Percentiles rank a stretch among this genome's conserved stretches.
Conservation (phyloP, 1,140 invertebrate genomes). For the Periplaneta americana region DNA sequence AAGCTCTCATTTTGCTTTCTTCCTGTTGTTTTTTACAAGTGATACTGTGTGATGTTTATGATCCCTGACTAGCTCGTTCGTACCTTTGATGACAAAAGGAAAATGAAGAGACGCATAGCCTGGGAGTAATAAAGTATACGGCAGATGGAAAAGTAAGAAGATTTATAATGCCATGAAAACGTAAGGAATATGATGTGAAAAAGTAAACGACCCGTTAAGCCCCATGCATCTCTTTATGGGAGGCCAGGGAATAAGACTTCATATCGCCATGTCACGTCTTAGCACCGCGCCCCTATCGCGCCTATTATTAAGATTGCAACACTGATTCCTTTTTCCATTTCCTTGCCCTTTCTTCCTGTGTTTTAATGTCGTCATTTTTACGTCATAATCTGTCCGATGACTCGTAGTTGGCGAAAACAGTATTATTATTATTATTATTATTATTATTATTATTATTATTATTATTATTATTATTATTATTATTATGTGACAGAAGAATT, state of each 20-base stretch:
- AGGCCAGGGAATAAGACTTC: not conserved
- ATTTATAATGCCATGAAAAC: not conserved
- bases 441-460: too few relatives aligned
- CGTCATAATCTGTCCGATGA: too few relatives aligned
- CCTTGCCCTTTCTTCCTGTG: too few relatives aligned
- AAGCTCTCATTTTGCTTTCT: not conserved
- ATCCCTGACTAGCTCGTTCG: not conserved
- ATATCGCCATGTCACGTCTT: not conserved
- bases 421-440: too few relatives aligned
- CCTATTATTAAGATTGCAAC: too few relatives aligned
- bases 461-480: too few relatives aligned
- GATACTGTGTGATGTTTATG: not conserved
- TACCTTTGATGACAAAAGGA: not conserved
- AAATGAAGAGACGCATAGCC: not conserved
- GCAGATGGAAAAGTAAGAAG: not conserved
- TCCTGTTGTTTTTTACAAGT: not conserved
- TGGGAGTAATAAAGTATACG: not conserved
- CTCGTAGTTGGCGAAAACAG: too few relatives aligned
- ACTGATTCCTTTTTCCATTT: too few relatives aligned
- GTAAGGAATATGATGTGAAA: not conserved
- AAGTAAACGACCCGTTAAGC: not conserved
- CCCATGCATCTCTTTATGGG: not conserved
- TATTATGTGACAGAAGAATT: too few relatives aligned
- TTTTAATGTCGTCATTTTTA: too few relatives aligned
- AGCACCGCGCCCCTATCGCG: too few relatives aligned